These are phyloP conservation scores for Graphium colonna DNA, from an alignment of 2,888 invertebrate genomes.

Conservation along the genomic window DNA sequence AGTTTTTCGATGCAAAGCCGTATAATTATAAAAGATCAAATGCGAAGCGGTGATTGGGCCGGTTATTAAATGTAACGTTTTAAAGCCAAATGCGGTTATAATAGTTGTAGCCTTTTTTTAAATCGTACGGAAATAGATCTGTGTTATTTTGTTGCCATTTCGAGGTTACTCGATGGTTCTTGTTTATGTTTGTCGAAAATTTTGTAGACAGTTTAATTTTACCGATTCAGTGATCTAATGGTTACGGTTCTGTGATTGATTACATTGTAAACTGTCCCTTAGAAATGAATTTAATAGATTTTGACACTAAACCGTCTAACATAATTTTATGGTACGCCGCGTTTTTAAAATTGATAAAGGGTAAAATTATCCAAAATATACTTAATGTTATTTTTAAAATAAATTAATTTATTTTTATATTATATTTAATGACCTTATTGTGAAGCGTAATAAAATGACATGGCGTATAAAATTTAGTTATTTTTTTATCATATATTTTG, in stretches of 20 bases:
- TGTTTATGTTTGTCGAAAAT: too few species aligned
- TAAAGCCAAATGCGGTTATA: constrained; percentile 74
- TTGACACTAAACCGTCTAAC: background rate
- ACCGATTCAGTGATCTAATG: constrained; percentile 49
- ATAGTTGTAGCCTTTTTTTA: constrained; percentile 50
- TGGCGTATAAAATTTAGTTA: too few species aligned
- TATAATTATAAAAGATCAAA: constrained; percentile 77
- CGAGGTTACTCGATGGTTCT: constrained; percentile 24
- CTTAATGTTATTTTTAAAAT: too few species aligned
- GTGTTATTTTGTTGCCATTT: constrained; percentile 52
- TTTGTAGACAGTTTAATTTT: constrained; percentile 48
- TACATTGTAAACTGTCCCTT: constrained; percentile 21
- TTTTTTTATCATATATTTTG: too few species aligned
- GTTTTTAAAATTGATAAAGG: too few species aligned
- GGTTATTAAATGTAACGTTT: constrained; percentile 67
- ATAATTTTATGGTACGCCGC: background rate
- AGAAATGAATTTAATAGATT: too few species aligned
- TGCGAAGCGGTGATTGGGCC: constrained; percentile 52
- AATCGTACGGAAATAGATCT: constrained; percentile 58
- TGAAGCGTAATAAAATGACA: too few species aligned
- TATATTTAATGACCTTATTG: too few species aligned
- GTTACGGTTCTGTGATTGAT: constrained; percentile 49
- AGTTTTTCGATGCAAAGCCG: constrained; percentile 53
- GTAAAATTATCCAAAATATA: too few species aligned
- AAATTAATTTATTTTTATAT: too few species aligned